A percentile compares a stretch with the other conserved stretches of the same genome.
These are phyloP conservation scores for Macaria liturata DNA, from an alignment of 2,888 invertebrate genomes.

Conservation along the genomic window DNA sequence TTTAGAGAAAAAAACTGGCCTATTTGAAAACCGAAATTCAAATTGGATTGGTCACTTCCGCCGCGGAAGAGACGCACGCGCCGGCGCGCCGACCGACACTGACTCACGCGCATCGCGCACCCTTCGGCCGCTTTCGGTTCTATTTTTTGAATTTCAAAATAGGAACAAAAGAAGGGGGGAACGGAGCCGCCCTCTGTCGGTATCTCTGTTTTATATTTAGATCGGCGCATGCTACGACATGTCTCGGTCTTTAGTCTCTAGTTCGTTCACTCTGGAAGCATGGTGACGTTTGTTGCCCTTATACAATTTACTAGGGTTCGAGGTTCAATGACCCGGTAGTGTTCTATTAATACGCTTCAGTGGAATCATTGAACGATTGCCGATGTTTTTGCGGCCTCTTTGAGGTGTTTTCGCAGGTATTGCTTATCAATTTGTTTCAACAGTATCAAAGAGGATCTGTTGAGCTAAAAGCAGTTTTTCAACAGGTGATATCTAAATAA, in stretches of 20 bases:
- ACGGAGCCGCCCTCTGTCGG: slow-evolving; percentile 71
- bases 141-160: slow-evolving; percentile 78
- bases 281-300: slow-evolving; percentile 38
- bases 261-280: slow-evolving; percentile 76
- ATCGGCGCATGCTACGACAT: slow-evolving; percentile 64
- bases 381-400: slow-evolving; percentile 18
- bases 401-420: neutral
- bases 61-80: slow-evolving; percentile 63
- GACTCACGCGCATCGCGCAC: slow-evolving; percentile 75
- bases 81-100: slow-evolving; percentile 72
- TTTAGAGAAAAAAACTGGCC: slow-evolving; percentile 36
- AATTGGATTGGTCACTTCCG: slow-evolving; percentile 42
- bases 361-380: slow-evolving; percentile 10
- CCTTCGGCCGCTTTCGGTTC: slow-evolving; percentile 66
- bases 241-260: slow-evolving; percentile 41
- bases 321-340: slow-evolving; percentile 25
- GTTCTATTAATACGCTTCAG: slow-evolving; percentile 21
- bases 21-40: slow-evolving; percentile 41
- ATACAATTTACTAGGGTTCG: slow-evolving; percentile 29
- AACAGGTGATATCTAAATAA: no score
- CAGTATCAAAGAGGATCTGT: no score
- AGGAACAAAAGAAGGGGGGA: slow-evolving; percentile 82
- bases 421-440: no score
- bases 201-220: slow-evolving; percentile 60
- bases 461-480: no score